Conservation (phyloP, 2,888 invertebrate genomes). For the Acanthosepion pharaonis region DNA sequence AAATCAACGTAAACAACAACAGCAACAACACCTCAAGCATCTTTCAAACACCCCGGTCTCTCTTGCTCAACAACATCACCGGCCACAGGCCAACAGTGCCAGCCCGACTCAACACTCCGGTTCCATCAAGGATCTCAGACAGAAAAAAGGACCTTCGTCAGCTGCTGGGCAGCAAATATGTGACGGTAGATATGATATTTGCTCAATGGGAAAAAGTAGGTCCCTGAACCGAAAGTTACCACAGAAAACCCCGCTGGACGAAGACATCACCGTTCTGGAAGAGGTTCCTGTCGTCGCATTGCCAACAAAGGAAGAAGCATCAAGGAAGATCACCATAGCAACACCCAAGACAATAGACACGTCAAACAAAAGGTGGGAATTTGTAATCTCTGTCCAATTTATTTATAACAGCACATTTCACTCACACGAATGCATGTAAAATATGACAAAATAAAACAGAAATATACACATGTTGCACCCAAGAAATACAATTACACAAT, state of each 20-base stretch:
- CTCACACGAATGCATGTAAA: not conserved
- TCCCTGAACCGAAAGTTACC: slow-evolving; percentile 42
- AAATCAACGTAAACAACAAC: not conserved
- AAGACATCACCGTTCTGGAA: slow-evolving; percentile 42
- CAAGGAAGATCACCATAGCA: slow-evolving; percentile 35
- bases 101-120: not conserved
- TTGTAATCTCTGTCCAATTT: not conserved
- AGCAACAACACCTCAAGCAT: not conserved
- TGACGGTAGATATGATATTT: slow-evolving; percentile 33
- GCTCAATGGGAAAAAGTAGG: slow-evolving; percentile 37
- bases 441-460: not conserved
- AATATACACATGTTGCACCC: not conserved
- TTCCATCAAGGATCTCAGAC: slow-evolving; percentile 25
- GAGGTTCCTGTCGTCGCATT: slow-evolving; percentile 12
- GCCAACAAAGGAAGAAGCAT: slow-evolving; percentile 11
- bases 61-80: not conserved
- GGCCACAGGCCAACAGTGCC: not conserved
- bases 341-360: slow-evolving; percentile 36
- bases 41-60: not conserved
- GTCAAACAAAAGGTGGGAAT: slow-evolving; percentile 43
- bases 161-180: slow-evolving; percentile 24
- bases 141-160: not conserved
- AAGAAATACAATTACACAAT: not conserved
- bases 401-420: too few species aligned
- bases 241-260: not conserved